Conservation (phyloP, 2,113 vertebrate genomes). For the Mesocricetus auratus region DNA sequence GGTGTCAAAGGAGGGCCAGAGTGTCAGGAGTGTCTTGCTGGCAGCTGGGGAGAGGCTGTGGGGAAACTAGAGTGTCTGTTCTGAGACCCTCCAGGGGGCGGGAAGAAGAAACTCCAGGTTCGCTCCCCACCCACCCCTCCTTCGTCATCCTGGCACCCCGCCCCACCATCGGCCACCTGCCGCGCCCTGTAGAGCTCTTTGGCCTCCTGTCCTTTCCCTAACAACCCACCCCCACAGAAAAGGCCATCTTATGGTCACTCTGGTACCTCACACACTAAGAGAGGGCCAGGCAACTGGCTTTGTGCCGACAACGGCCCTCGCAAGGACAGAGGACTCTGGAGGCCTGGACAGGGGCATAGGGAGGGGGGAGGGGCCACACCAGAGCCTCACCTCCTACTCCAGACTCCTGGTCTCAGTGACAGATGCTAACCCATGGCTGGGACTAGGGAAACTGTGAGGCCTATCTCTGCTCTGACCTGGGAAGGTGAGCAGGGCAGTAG, state of each 20-base stretch:
- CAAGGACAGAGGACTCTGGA: neutral
- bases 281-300: constrained; percentile 63
- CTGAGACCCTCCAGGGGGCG: too few species aligned
- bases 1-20: neutral
- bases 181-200: neutral
- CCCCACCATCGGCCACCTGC: neutral
- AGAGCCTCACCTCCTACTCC: neutral
- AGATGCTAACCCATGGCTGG: neutral
- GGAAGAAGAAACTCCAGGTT: neutral
- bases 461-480: neutral
- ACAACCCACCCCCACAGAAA: neutral
- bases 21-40: neutral
- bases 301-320: constrained; percentile 47
- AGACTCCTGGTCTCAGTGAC: neutral
- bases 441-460: rapidly evolving
- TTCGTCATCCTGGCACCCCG: too few species aligned
- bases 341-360: neutral
- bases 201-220: neutral
- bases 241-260: neutral
- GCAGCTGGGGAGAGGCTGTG: neutral
- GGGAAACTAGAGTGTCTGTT: neutral
- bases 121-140: neutral
- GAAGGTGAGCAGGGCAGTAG: neutral
- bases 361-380: neutral
- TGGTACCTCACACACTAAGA: neutral